Evolutionary conservation across 2,797 vertebrate genomes (phyloP).

Genomic region (Acrossocheilus fasciatus): DNA sequence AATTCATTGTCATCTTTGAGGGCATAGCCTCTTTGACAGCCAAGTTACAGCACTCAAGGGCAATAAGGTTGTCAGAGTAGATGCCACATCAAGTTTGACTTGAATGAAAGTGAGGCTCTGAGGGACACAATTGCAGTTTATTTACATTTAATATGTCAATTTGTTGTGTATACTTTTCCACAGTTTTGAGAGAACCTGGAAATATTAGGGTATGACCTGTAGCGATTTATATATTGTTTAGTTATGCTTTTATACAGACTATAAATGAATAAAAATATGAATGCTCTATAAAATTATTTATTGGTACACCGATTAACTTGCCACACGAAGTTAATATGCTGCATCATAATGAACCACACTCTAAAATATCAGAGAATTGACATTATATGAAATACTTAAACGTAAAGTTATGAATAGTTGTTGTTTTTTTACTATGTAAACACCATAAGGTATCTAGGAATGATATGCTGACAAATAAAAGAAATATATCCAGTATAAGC

Average conservation of each 20-base stretch:
- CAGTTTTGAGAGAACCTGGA: not conserved
- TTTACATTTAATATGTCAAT: not conserved
- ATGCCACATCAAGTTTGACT: not conserved
- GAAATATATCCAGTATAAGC: not conserved
- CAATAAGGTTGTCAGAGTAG: constrained; percentile 6
- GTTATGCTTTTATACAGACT: not conserved
- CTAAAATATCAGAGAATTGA: not conserved
- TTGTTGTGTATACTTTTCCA: not conserved
- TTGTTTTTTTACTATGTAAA: not conserved
- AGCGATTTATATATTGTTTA: not conserved
- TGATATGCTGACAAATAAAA: not conserved
- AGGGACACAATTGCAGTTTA: not conserved
- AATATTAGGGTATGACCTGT: not conserved
- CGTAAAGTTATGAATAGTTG: not conserved
- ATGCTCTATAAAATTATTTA: not conserved
- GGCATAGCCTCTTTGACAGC: not conserved
- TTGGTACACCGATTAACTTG: not conserved
- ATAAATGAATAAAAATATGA: not conserved
- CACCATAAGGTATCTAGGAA: not conserved
- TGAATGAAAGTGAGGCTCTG: not conserved
- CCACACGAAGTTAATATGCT: not conserved
- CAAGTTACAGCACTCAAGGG: not conserved
- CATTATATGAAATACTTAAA: not conserved
- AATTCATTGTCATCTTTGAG: too few species aligned
- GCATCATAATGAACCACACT: not conserved